phyloP scores from a whole-genome alignment of 2,113 vertebrate species.

The Macheiramphus alcinus region DNA sequence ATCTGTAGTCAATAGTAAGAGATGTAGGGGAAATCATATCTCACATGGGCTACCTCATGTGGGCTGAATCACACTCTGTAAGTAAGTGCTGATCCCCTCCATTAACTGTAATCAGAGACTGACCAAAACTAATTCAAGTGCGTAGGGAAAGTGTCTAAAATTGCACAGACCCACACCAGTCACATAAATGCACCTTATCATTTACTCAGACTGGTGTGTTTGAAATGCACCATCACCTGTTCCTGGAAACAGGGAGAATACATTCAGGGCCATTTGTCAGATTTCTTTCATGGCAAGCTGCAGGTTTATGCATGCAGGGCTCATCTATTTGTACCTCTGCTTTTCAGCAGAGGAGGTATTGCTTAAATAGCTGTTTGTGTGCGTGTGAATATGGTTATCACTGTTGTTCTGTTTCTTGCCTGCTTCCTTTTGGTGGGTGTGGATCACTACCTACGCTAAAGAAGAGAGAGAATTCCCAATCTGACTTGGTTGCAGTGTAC shows the following conservation, averaged over 20 bases:
- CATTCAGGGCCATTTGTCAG: not conserved
- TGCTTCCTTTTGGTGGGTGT: not conserved
- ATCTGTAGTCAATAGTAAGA: not conserved
- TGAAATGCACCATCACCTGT: not conserved
- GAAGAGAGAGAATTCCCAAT: not conserved
- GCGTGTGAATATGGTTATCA: not conserved
- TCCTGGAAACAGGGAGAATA: not conserved
- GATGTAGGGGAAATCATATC: not conserved
- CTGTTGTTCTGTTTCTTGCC: not conserved
- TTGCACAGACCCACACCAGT: not conserved
- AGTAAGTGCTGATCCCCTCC: not conserved
- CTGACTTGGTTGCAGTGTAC: not conserved
- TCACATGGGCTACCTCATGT: not conserved
- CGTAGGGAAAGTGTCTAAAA: not conserved
- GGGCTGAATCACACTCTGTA: not conserved
- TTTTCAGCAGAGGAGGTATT: not conserved
- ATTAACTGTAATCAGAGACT: not conserved
- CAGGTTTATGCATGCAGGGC: not conserved
- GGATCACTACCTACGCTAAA: not conserved
- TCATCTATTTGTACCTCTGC: not conserved
- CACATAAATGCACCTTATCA: fast-evolving
- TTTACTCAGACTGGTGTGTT: not conserved
- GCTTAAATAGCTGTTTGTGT: not conserved
- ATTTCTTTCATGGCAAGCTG: not conserved
- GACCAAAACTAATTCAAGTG: not conserved